These are phyloP conservation scores for Drosophila nigromelanica DNA, from an alignment of 1,140 invertebrate species.

Conservation along the genomic window DNA sequence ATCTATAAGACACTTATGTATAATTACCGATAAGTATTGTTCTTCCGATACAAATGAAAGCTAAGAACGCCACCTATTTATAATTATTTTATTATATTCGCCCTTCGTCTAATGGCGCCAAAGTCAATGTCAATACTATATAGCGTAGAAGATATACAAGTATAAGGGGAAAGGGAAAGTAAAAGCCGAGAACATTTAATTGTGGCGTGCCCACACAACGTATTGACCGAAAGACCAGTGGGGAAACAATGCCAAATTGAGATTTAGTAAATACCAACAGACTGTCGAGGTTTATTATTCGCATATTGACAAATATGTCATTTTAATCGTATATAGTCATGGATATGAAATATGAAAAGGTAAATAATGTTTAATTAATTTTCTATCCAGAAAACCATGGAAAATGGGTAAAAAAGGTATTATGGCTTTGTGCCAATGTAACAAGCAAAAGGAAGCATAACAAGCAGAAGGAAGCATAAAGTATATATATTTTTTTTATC, in stretches of 20 bases:
- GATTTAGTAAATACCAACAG: slow-evolving; percentile 16
- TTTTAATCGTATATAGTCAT: not conserved
- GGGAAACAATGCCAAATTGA: slow-evolving; percentile 13
- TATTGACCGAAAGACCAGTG: too few relatives aligned
- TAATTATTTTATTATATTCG: slow-evolving; percentile 51
- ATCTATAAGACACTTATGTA: slow-evolving; percentile 11
- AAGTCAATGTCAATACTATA: slow-evolving; percentile 67
- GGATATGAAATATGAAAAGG: too few relatives aligned
- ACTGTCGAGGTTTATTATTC: slow-evolving; percentile 2
- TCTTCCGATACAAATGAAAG: slow-evolving; percentile 4
- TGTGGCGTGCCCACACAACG: too few relatives aligned
- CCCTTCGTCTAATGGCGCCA: slow-evolving; percentile 20
- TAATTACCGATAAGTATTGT: too few relatives aligned
- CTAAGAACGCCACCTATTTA: slow-evolving; percentile 22
- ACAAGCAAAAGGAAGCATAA: too few relatives aligned
- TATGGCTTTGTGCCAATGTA: too few relatives aligned
- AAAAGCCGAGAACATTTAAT: slow-evolving; percentile 21
- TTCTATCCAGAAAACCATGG: too few relatives aligned
- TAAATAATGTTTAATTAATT: too few relatives aligned
- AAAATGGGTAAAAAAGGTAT: too few relatives aligned
- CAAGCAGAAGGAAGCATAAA: too few relatives aligned
- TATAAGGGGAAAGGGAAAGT: slow-evolving; percentile 16
- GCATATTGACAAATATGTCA: not conserved
- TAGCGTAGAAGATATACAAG: slow-evolving; percentile 11
- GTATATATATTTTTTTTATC: too few relatives aligned